These are phyloP conservation scores for Chymomyza caudatula DNA, from an alignment of 2,888 invertebrate species.

Conservation along the genomic window DNA sequence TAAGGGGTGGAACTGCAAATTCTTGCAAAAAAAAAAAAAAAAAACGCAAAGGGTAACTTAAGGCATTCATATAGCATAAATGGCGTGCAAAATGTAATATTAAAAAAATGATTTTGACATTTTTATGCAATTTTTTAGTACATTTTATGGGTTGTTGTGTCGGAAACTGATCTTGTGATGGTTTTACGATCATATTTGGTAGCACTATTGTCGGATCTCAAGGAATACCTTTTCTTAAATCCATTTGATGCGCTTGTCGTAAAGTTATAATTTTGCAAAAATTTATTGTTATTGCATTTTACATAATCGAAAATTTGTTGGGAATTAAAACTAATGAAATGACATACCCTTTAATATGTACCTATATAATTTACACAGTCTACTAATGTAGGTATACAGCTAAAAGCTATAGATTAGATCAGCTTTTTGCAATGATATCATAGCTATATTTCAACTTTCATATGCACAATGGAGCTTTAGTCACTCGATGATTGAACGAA, in stretches of 20 bases:
- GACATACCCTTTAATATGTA: not conserved
- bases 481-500: not conserved
- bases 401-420: constrained; percentile 20
- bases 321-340: not conserved
- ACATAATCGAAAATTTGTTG: constrained; percentile 26
- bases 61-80: constrained; percentile 42
- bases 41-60: constrained; percentile 3
- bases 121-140: constrained; percentile 36
- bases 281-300: constrained; percentile 36
- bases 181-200: constrained; percentile 49
- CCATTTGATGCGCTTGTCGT: constrained; percentile 45
- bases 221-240: constrained; percentile 26
- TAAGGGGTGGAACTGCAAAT: constrained; percentile 60
- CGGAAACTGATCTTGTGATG: constrained; percentile 36
- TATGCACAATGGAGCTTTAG: not conserved
- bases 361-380: not conserved
- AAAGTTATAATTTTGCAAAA: constrained; percentile 28
- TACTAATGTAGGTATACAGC: not conserved
- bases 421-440: constrained; percentile 46
- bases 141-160: constrained; percentile 55
- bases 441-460: not conserved
- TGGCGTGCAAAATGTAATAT: constrained; percentile 63
- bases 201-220: constrained; percentile 47
- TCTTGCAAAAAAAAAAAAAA: not conserved
- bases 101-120: constrained; percentile 56